Percentiles rank a stretch among this genome's conserved stretches.
Evolutionary conservation across 2,888 invertebrate species (phyloP).

Genomic region (Rhogogaster chlorosoma): DNA sequence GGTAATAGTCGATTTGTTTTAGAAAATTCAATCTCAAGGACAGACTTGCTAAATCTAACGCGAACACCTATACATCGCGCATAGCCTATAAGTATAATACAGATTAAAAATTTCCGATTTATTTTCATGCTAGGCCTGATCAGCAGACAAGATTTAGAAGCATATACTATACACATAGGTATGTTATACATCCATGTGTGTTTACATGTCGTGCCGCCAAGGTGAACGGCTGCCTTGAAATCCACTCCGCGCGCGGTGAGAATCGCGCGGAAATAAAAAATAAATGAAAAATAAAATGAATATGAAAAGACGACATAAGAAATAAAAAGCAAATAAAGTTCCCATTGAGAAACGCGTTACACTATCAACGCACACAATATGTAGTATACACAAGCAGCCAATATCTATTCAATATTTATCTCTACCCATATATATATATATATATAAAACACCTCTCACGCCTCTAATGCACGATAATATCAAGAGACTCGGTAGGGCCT

Average conservation of each 20-base stretch:
- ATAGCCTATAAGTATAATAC: neutral
- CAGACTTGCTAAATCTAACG: neutral
- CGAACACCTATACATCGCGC: neutral
- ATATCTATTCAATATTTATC: neutral
- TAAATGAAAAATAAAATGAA: neutral
- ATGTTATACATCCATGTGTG: neutral
- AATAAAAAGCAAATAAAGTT: slow-evolving; percentile 29
- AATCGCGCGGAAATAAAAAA: slow-evolving; percentile 8
- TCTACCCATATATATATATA: neutral
- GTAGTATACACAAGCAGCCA: neutral
- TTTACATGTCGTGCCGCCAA: neutral
- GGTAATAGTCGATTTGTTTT: slow-evolving; percentile 4
- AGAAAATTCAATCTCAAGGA: slow-evolving; percentile 12
- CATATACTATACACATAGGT: neutral
- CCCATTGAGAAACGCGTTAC: slow-evolving; percentile 32
- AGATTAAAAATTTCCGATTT: neutral
- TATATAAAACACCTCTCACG: too few relatives aligned
- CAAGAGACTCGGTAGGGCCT: too few relatives aligned
- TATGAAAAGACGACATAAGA: neutral
- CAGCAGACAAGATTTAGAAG: slow-evolving; percentile 12
- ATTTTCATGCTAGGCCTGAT: neutral
- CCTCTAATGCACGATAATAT: too few relatives aligned
- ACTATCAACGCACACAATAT: neutral
- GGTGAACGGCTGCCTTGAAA: slow-evolving; percentile 22
- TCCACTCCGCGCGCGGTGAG: neutral